phyloP scores from a whole-genome alignment of 2,113 vertebrate species.

The Crotalus tigris region DNA sequence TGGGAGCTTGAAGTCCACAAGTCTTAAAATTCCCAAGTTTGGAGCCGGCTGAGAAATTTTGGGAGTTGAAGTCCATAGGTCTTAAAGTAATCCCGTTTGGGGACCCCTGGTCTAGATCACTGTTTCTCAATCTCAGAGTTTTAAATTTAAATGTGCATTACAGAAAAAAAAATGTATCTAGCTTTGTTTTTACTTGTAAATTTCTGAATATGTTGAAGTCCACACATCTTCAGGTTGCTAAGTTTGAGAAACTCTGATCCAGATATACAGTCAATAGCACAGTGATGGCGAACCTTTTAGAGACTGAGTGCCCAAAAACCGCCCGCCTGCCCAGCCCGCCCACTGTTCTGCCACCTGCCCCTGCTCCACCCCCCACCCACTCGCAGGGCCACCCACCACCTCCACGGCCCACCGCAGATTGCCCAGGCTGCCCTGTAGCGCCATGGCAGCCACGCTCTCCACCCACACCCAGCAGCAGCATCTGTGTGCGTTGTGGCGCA shows the following conservation, averaged over 20 bases:
- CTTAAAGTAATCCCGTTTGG: not conserved
- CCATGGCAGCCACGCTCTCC: too few species aligned
- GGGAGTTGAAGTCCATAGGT: not conserved
- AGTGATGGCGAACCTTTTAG: too few species aligned
- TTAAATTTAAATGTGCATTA: not conserved
- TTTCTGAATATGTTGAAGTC: not conserved
- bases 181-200: not conserved
- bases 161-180: not conserved
- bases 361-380: too few species aligned
- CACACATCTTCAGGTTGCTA: not conserved
- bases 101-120: not conserved
- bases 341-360: too few species aligned
- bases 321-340: too few species aligned
- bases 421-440: too few species aligned
- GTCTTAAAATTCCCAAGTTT: not conserved
- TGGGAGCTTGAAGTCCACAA: not conserved
- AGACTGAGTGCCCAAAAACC: too few species aligned
- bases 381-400: too few species aligned
- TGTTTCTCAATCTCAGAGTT: not conserved
- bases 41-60: not conserved
- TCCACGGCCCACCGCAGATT: too few species aligned
- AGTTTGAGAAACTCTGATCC: not conserved
- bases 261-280: not conserved
- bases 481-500: too few species aligned
- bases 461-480: too few species aligned